Conservation (phyloP, 2,888 invertebrate species). For the Spodoptera littoralis region DNA sequence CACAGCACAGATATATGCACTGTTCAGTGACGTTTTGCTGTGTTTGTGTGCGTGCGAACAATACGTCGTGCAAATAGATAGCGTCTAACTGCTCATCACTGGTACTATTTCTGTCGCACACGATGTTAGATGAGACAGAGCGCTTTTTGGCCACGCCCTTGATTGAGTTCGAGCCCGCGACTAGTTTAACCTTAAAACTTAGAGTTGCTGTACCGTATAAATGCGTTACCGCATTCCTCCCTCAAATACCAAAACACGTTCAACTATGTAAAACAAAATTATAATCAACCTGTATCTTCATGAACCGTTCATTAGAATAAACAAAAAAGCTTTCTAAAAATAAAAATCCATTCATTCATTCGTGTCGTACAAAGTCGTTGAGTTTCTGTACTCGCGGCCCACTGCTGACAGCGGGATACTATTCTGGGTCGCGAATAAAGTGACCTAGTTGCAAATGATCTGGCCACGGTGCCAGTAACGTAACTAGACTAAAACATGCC, state of each 20-base stretch:
- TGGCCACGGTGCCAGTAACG: constrained; percentile 61
- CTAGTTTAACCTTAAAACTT: too few species aligned
- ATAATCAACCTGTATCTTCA: constrained; percentile 27
- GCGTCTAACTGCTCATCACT: too few species aligned
- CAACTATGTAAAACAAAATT: constrained; percentile 1
- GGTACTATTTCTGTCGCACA: too few species aligned
- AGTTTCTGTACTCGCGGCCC: constrained; percentile 62
- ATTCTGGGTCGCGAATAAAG: constrained; percentile 76
- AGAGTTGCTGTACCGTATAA: too few species aligned
- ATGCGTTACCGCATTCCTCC: too few species aligned
- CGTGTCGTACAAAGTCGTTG: constrained; percentile 61
- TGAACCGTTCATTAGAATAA: constrained; percentile 47
- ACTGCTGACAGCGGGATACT: constrained; percentile 71
- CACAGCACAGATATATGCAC: too few species aligned
- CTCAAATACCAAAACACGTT: neutral
- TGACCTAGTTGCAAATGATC: constrained; percentile 80
- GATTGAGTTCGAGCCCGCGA: too few species aligned
- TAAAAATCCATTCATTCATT: constrained; percentile 67
- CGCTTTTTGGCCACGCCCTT: too few species aligned
- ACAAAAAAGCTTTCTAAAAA: constrained; percentile 61
- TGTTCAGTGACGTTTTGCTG: too few species aligned
- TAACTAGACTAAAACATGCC: constrained; percentile 56
- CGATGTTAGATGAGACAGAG: too few species aligned
- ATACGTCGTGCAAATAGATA: too few species aligned
- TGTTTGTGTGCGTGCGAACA: too few species aligned